These are phyloP conservation scores for Phenacoccus solenopsis DNA, from an alignment of 1,140 invertebrate genomes.

Conservation along the genomic window DNA sequence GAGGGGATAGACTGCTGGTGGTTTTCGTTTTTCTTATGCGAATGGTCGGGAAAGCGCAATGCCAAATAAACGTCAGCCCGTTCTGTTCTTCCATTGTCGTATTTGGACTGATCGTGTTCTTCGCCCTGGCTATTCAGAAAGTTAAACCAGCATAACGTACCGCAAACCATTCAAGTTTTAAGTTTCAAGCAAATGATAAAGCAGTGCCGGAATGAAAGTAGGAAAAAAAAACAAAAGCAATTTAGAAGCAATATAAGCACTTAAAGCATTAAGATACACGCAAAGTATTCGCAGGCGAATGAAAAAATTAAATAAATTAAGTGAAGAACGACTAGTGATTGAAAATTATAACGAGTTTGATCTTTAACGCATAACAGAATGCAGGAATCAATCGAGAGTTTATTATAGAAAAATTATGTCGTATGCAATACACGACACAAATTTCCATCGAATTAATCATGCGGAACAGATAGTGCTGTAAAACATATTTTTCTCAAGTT, in stretches of 20 bases:
- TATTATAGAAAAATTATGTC: no score
- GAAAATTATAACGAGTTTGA: no score
- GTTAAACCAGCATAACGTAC: conserved; percentile 10
- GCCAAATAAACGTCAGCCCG: conserved; percentile 5
- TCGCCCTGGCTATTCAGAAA: conserved; percentile 13
- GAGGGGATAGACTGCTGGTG: conserved; percentile 10
- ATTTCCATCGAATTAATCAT: no score
- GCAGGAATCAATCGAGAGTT: no score
- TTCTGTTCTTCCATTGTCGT: neutral
- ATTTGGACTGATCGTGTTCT: neutral
- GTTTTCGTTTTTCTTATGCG: neutral
- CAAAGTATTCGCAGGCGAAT: neutral
- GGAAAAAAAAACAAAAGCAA: neutral
- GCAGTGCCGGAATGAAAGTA: neutral
- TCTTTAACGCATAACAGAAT: no score
- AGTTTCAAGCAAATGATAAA: neutral
- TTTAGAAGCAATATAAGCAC: neutral
- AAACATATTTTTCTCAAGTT: no score
- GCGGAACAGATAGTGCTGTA: no score
- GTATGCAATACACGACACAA: no score
- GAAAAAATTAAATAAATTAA: neutral
- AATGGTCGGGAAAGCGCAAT: conserved; percentile 10
- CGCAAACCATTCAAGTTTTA: neutral
- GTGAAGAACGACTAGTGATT: no score
- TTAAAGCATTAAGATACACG: neutral